phyloP scores from a whole-genome alignment of 1,140 invertebrate species.

The Physella acuta region DNA sequence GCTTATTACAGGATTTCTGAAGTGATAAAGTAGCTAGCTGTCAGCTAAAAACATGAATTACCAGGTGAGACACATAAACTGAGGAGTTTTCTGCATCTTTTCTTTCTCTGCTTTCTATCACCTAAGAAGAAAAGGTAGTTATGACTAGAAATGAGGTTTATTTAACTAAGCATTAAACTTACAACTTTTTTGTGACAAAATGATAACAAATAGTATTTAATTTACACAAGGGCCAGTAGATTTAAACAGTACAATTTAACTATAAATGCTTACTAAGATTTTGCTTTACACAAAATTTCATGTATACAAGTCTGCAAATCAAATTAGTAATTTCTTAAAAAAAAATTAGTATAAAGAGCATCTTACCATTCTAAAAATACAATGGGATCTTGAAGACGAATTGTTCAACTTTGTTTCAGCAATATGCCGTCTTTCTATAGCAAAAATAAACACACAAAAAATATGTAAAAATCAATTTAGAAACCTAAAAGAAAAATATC shows the following conservation, averaged over 20 bases:
- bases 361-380: constrained; percentile 63
- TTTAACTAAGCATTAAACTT: background rate
- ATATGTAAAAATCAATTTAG: background rate
- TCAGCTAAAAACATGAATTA: constrained; percentile 33
- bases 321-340: no score
- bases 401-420: constrained; percentile 70
- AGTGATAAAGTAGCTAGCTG: no score
- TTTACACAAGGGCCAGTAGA: background rate
- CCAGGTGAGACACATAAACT: constrained; percentile 54
- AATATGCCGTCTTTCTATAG: constrained; percentile 61
- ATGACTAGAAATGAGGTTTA: background rate
- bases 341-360: background rate
- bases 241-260: no score
- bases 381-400: constrained; percentile 64
- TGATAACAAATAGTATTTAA: background rate
- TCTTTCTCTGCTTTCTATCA: constrained; percentile 49
- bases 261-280: no score
- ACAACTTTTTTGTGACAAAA: background rate
- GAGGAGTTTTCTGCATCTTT: constrained; percentile 40
- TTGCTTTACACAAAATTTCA: no score
- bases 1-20: no score
- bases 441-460: constrained; percentile 1
- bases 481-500: background rate
- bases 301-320: no score
- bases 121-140: constrained; percentile 33